Evolutionary conservation across 2,797 vertebrate species (phyloP), one percentile per base, ranked within the genome.

Genomic region (Natrix natrix): DNA sequence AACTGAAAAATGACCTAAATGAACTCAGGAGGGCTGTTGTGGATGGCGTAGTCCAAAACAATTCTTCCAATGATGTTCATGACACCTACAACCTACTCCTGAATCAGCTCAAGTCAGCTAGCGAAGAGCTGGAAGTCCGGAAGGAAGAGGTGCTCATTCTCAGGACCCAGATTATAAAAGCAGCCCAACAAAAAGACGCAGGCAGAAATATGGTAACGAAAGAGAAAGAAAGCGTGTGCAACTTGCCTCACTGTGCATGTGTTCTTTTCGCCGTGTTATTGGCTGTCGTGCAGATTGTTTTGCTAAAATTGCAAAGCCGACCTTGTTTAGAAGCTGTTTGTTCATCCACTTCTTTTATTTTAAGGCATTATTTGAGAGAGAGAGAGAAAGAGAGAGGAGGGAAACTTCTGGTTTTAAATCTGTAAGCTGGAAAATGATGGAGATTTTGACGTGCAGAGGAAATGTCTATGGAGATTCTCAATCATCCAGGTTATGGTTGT

Each of bases 131-230:
- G 74, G 99, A 99, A 26, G 98, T 99, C 43, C 98, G 99, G 90
- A 99, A 99, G 94, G 99, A 99, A 95, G 99, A 99, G 92, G 99
- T 99, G 16, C 98, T 99, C 3, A 98, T 99, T 93, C 98, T 99
- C 43, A 98, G 98, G 96, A 97, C 98, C 0, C 98, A 99, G 97
- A 99, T 99, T 0, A 97, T 99, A 95, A 99, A 98, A 89, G 90
- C 96, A 0, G 97, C 98, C 22, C 98, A 98, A 95, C 97, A 97
- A 57, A 97, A 96, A 12, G 98, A 98, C 6, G 90, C 78, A 0
- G 96, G 95, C 55, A 95, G 97, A 86, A 97, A 92, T 78, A 92
- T 93, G 87, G 98, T 98, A 95, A 97, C 95, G 93, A 78, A 59
- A 86, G 90, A 60, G 8, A 52, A 52, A 52, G 48, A 16, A 61